Base-by-base conservation (phyloP, 2,113 vertebrate species). In the Lepus americanus region DNA sequence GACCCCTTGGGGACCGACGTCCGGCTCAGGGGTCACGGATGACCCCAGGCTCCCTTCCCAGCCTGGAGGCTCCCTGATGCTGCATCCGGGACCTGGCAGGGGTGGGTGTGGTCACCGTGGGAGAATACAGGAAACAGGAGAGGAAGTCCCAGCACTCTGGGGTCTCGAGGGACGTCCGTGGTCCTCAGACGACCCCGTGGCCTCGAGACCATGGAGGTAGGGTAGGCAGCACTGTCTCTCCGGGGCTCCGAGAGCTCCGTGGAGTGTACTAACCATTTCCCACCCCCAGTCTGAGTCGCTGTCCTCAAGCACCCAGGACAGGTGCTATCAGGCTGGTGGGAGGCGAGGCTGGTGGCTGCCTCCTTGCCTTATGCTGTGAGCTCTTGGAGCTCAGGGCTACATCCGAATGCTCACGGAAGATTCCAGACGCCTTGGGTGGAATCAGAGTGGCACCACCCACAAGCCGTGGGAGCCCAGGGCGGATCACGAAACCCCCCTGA, bases 121-220 rank as follows among this genome's bases (percentile, higher is more conserved):
- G 23, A 33, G 72, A 53, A 66, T 0, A 20, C 20, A 19, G 63
- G 39, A 64, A 53, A 31, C 6, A 2, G 1, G 17, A 67, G 3
- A 17, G 0, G 0, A 74, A 55, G n/a, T 29, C 3, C 1, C 17
- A 11, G 55, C 1, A 19, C 6, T 9, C 12, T 19, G 20, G 44
- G 13, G 9, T 0, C 16, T 1, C 0, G 51, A 20, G 1, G 25
- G 20, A 22, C 13, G 0, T 6, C 4, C 17, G n/a, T 25, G 14
- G 36, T 39, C 3, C 64, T 20, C 7, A 1, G n/a, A 31, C n/a
- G 36, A 49, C 14, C 16, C 13, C 19, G 6, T 64, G 1, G 9
- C 23, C 14, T 87, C 14, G 27, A 17, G 49, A 16, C 5, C 61
- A 23, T 80, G n/a, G 12, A 27, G 74, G 14, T 6, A 36, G 36